Evolutionary conservation across 2,888 invertebrate species (phyloP).

Genomic region (Stenichneumon culpator): DNA sequence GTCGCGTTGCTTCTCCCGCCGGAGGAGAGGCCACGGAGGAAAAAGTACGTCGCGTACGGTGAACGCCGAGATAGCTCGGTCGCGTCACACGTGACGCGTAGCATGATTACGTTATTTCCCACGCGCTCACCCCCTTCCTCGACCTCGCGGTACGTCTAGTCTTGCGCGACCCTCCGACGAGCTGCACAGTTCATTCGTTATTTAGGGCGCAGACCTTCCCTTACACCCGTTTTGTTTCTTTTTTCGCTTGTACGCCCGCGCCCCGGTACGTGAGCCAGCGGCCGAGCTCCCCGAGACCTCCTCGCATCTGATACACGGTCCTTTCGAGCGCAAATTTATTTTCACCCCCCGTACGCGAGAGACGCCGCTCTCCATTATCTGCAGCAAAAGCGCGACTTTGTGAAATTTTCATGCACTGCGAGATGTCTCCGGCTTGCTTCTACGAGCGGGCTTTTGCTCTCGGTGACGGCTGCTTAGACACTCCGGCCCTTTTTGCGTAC

Average conservation of each 20-base stretch:
- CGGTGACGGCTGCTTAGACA: conserved; percentile 9
- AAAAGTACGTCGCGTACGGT: neutral
- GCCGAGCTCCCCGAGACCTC: conserved; percentile 2
- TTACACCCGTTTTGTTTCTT: conserved; percentile 38
- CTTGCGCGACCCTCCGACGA: conserved; percentile 30
- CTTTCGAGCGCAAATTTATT: conserved; percentile 6
- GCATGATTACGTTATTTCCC: conserved; percentile 82
- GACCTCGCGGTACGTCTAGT: conserved; percentile 23
- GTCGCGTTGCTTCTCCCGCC: neutral
- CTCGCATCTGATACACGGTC: conserved; percentile 22
- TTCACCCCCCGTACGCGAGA: neutral
- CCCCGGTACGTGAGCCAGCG: neutral
- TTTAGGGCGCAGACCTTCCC: conserved; percentile 60
- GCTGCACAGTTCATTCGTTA: conserved; percentile 68
- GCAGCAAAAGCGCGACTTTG: neutral
- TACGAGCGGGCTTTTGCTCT: conserved; percentile 8
- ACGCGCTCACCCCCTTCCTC: conserved; percentile 65
- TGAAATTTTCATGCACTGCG: conserved; percentile 44
- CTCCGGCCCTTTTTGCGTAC: too few relatives aligned
- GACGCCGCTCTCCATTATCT: neutral
- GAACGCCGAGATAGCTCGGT: conserved; percentile 65
- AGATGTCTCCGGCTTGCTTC: conserved; percentile 25
- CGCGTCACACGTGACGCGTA: conserved; percentile 78
- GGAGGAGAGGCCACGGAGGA: conserved; percentile 41
- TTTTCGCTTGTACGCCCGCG: conserved; percentile 11